Evolutionary conservation across 2,888 invertebrate species (phyloP), one percentile per base, ranked within the genome.

Genomic region (Drosophila nr. medialis): DNA sequence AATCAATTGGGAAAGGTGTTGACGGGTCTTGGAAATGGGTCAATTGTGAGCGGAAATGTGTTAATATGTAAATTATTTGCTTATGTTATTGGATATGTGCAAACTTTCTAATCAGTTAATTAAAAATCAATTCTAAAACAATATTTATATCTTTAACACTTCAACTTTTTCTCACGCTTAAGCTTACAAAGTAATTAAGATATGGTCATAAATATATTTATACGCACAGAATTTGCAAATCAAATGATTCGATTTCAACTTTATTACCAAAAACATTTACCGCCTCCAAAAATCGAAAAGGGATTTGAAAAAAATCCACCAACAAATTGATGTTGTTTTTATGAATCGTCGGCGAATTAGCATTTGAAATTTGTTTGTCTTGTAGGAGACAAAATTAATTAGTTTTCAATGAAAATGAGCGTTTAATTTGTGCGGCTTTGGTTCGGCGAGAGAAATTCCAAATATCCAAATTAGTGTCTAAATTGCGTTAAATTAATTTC

Each of bases 401-500:
- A 36, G 72, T 72, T 77, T 85, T 80, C 80, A 64, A 77, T 87
- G 75, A 72, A 82, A 89, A 85, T 82, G 72, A 76, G 70, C 68
- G 62, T 75, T 79, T 77, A 65, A 75, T 82, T 75, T 84, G 59
- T 32, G 70, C 63, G 70, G 58, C 83, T 68, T 70, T 67, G 67
- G 83, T 72, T 72, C 48, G 42, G 56, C 15, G 24, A 64, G 72
- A 70, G 71, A 85, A 87, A 77, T 71, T 80, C 62, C 56, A 75
- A 70, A 11, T 24, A 15, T 65, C 55, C 45, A 70, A 83, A 80
- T 77, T 75, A 77, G 74, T 62, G 48, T 54, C 67, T 87, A 75
- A 82, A 87, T 85, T 85, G 85, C 68, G 69, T 77, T 71, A 77
- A 85, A 87, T 87, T 89, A 85, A 85, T 89, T 85, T 77, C 70